phyloP scores from a whole-genome alignment of 2,888 invertebrate species.

The Tipula lateralis region DNA sequence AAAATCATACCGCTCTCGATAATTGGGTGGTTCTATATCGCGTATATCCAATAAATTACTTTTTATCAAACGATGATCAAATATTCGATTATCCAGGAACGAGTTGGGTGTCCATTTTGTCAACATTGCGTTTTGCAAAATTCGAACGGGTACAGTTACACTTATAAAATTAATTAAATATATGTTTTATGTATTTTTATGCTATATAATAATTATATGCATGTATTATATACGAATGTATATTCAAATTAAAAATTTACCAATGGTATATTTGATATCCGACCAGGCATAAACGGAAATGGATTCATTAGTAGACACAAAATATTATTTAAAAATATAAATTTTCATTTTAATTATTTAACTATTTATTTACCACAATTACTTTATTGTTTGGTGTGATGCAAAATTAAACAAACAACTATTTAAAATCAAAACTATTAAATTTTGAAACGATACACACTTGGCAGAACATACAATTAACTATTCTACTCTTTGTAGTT shows the following conservation, averaged over 20 bases:
- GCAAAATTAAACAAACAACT: neutral
- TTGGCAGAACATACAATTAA: neutral
- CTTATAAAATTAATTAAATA: neutral
- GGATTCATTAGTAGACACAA: slow-evolving; percentile 40
- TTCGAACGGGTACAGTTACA: neutral
- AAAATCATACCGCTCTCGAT: slow-evolving; percentile 45
- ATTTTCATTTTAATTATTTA: neutral
- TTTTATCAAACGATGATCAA: slow-evolving; percentile 48
- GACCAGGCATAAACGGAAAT: slow-evolving; percentile 39
- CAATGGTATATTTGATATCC: slow-evolving; percentile 47
- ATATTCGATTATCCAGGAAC: slow-evolving; percentile 46
- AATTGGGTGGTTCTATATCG: slow-evolving; percentile 43
- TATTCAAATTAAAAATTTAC: slow-evolving; percentile 43
- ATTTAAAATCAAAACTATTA: neutral
- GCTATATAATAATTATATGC: too few relatives aligned
- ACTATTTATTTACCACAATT: slow-evolving; percentile 4
- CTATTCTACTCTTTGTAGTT: neutral
- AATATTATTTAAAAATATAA: neutral
- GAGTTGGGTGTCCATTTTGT: slow-evolving; percentile 42
- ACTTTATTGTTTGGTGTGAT: neutral
- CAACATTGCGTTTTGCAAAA: too few relatives aligned
- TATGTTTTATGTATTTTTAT: too few relatives aligned
- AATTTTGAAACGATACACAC: neutral
- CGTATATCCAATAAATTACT: slow-evolving; percentile 46
- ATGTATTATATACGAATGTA: neutral